These are phyloP conservation scores for Himalopsyche anomala DNA, from an alignment of 2,888 invertebrate species.

Conservation along the genomic window DNA sequence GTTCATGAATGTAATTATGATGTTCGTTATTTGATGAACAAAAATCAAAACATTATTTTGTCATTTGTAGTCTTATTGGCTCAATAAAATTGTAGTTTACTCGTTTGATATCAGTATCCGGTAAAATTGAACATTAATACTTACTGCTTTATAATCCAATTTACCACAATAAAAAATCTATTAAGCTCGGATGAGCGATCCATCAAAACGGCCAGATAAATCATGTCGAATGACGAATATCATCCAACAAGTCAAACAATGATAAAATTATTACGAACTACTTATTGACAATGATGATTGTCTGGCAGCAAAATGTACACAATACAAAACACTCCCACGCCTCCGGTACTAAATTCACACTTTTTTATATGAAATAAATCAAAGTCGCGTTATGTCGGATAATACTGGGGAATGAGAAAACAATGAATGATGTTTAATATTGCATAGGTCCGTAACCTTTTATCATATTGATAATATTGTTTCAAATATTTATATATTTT, in stretches of 20 bases:
- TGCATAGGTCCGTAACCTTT: neutral
- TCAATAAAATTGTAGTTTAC: too few relatives aligned
- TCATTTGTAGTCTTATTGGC: too few relatives aligned
- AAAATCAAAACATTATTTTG: too few relatives aligned
- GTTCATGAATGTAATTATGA: too few relatives aligned
- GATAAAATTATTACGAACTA: neutral
- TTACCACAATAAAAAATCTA: neutral
- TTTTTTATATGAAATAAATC: slow-evolving; percentile 44
- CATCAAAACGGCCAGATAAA: neutral
- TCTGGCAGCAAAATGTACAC: slow-evolving; percentile 8
- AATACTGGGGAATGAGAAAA: slow-evolving; percentile 51
- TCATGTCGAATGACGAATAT: neutral
- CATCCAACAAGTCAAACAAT: neutral
- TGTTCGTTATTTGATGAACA: too few relatives aligned
- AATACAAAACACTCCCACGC: slow-evolving; percentile 34
- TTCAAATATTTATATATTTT: too few relatives aligned
- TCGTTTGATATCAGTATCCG: neutral
- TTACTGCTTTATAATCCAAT: slow-evolving; percentile 1
- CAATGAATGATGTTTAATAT: slow-evolving; percentile 37
- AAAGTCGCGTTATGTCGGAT: slow-evolving; percentile 48
- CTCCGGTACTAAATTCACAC: neutral
- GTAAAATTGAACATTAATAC: slow-evolving; percentile 9
- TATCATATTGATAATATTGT: too few relatives aligned
- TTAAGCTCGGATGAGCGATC: neutral
- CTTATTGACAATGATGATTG: slow-evolving; percentile 29